A percentile compares a stretch with the other conserved stretches of the same genome.
Evolutionary conservation across 2,113 vertebrate species (phyloP).

Genomic region (Melospiza georgiana): DNA sequence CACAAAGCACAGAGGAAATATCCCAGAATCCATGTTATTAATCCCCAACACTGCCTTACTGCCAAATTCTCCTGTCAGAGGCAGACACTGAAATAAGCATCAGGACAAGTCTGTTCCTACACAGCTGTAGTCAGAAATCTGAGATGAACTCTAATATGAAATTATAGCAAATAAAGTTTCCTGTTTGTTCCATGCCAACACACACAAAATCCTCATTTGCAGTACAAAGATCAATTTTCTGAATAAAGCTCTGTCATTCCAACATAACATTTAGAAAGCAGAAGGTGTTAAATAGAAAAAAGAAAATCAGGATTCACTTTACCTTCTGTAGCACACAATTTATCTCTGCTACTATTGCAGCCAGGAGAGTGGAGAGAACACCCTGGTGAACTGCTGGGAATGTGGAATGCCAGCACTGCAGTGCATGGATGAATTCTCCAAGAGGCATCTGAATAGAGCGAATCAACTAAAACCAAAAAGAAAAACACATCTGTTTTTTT

Average conservation of each 20-base stretch:
- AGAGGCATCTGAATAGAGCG: conserved; percentile 75
- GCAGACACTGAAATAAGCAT: not conserved
- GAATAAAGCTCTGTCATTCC: not conserved
- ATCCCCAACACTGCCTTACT: not conserved
- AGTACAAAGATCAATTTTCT: not conserved
- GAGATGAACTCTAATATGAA: not conserved
- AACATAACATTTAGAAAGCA: not conserved
- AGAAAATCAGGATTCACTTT: not conserved
- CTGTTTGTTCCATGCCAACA: not conserved
- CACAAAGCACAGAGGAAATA: not conserved
- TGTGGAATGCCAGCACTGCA: conserved; percentile 72
- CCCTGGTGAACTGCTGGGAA: conserved; percentile 71
- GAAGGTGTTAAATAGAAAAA: not conserved
- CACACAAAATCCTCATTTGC: not conserved
- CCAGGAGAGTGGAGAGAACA: conserved; percentile 85
- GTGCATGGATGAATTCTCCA: conserved; percentile 77
- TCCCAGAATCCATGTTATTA: rapidly evolving
- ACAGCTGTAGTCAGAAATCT: not conserved
- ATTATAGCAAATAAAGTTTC: not conserved
- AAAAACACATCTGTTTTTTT: not conserved
- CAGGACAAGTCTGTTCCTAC: not conserved
- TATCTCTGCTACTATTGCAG: conserved; percentile 85
- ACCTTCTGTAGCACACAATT: conserved; percentile 84
- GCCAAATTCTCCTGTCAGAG: not conserved
- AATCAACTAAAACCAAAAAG: conserved; percentile 78